Base-by-base conservation (phyloP, 2,888 invertebrate species). In the Invenusta paracnida region DNA sequence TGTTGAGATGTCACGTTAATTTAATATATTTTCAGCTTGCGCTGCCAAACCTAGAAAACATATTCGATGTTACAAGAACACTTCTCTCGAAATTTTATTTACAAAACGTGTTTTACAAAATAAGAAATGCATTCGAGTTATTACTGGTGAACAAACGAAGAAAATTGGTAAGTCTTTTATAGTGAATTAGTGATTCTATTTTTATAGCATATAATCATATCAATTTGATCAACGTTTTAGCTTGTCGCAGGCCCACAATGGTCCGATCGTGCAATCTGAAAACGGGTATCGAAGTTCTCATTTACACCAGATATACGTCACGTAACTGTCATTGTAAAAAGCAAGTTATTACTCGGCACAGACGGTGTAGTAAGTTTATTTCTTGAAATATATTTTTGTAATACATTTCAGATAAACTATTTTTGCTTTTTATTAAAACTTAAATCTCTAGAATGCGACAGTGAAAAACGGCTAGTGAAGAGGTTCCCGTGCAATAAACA, bases 71-170 rank as follows among this genome's bases (percentile, higher is more conserved):
- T 17, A 67, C 5, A 83, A 83, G 25, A 0, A 84, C 23, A 84
- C 66, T 27, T 28, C 2, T 5, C 25, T 28, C 23, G n/a, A 67
- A n/a, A 73, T 30, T 0, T 27, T 25, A 11, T 25, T 84, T 1
- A 84, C 84, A 28, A 67, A 84, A 23, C 84, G 84, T 5, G 67
- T 84, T 67, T 67, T 29, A 84, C 25, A 29, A 27, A 25, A 84
- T 29, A 73, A 73, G 28, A 84, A 84, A 67, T 84, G 84, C 25
- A 30, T 67, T 29, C 84, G 84, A 29, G 23, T 84, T 25, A 73
- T 27, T 23, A 84, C 67, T 29, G 25, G 25, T 28, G 48, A 73
- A 29, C 27, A 84, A 27, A 25, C 28, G n/a, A 11, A 67, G 84
- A 28, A 84, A 25, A 84, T 84, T 17, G 29, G 84, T 84, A 84